Percentiles rank a stretch among this genome's conserved stretches.
These are phyloP conservation scores for Camelus bactrianus DNA, from an alignment of 2,113 vertebrate genomes.

Conservation along the genomic window DNA sequence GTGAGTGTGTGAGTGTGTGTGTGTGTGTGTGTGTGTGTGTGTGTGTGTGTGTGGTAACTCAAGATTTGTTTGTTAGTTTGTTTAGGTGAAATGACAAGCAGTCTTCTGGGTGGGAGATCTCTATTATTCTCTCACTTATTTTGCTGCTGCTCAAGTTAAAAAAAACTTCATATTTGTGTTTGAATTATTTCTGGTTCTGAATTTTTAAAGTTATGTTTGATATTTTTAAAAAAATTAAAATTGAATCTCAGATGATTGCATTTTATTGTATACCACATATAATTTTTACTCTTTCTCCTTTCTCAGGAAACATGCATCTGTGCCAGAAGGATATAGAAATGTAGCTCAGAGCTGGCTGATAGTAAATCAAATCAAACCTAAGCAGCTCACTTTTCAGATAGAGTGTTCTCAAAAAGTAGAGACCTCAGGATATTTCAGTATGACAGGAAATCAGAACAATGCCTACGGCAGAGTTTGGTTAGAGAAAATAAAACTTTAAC, in stretches of 20 bases:
- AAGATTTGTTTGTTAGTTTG: neutral
- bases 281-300: neutral
- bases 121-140: neutral
- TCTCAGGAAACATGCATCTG: neutral
- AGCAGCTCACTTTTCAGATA: neutral
- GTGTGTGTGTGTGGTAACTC: neutral
- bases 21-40: neutral
- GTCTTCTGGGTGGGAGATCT: neutral
- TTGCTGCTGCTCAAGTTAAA: neutral
- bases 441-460: neutral
- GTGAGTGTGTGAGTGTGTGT: neutral
- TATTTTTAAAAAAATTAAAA: neutral
- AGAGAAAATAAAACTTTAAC: neutral
- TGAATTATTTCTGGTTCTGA: neutral
- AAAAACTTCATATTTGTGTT: neutral
- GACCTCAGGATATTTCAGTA: neutral
- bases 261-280: neutral
- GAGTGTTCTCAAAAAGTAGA: neutral
- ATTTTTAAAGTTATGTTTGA: neutral
- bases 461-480: neutral
- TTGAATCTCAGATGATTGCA: neutral
- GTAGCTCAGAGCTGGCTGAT: neutral
- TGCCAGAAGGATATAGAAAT: neutral
- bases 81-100: neutral
- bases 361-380: neutral